Evolutionary conservation across 2,888 invertebrate genomes (phyloP), one percentile per base, ranked within the genome.

Genomic region (Idaea aversata): DNA sequence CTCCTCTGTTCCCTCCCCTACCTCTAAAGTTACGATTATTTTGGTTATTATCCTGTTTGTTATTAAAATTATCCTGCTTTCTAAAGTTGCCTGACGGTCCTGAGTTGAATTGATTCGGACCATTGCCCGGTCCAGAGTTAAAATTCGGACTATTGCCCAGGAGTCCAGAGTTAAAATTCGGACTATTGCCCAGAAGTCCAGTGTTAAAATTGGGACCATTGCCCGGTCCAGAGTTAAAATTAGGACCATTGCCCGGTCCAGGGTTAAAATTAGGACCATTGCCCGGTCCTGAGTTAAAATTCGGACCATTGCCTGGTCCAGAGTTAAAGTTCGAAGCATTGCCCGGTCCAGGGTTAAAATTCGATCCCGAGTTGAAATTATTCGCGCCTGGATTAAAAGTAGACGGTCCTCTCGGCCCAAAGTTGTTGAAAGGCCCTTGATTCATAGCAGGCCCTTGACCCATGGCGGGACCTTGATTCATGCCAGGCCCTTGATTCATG

Each of bases 1-100:
- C 83, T 4, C 82, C 78, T 63, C 83, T 73, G 3, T 82, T 82
- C 4, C 82, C 75, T 15, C 80, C 83, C 67, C 84, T 75, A 0
- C 86, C 84, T 65, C 86, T 77, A 61, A 82, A 84, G 65, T 82
- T 77, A 58, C 68, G 72, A 34, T 64, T 72, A 65, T 72, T 74
- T 59, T 78, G 77, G 58, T 73, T 73, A 64, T 79, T 80, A 35
- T 78, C 80, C 65, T 76, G 70, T 61, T 69, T 72, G 58, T 75
- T 71, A 60, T 75, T 70, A 57, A 70, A 77, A 57, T 76, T 79
- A 57, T 82, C 77, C 70, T 75, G 57, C 77, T 77, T 34, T 78
- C 79, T 78, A 47, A 80, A 85, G 68, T 81, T 85, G 34, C 35
- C 36, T 36, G 61, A 62, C 5, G 62, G 36, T 61, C 64, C 64